Percentiles rank a stretch among this genome's conserved stretches.
phyloP scores from a whole-genome alignment of 2,888 invertebrate species.

The Hypsopygia costalis region DNA sequence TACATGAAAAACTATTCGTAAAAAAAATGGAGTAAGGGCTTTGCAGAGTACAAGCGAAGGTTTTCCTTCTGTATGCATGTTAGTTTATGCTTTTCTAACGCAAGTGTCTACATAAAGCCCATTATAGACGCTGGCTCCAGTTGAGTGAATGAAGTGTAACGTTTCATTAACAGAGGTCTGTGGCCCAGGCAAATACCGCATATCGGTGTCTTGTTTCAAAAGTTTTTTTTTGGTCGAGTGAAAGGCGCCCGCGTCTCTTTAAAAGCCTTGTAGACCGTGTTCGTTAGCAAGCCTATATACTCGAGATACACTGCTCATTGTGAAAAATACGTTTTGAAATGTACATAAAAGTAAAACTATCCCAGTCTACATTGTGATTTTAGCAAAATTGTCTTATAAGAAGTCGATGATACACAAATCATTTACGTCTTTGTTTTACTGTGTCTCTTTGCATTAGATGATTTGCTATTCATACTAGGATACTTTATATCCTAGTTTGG shows the following conservation, averaged over 20 bases:
- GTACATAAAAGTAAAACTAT: neutral
- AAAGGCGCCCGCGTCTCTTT: slow-evolving; percentile 70
- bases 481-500: too few relatives aligned
- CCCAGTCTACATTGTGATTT: too few relatives aligned
- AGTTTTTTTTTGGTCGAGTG: slow-evolving; percentile 56
- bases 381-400: too few relatives aligned
- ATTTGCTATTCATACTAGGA: too few relatives aligned
- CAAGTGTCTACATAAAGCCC: slow-evolving; percentile 16
- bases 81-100: too few relatives aligned
- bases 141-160: slow-evolving; percentile 66
- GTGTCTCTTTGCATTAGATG: too few relatives aligned
- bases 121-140: slow-evolving; percentile 48
- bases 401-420: too few relatives aligned
- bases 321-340: slow-evolving; percentile 30
- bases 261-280: slow-evolving; percentile 68
- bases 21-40: too few relatives aligned
- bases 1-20: too few relatives aligned
- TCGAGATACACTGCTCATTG: slow-evolving; percentile 46
- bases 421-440: too few relatives aligned
- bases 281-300: slow-evolving; percentile 58
- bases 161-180: slow-evolving; percentile 62
- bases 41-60: too few relatives aligned
- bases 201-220: slow-evolving; percentile 70
- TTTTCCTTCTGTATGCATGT: too few relatives aligned
- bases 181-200: slow-evolving; percentile 54